These are phyloP conservation scores for Pseudomugil gertrudae DNA, from an alignment of 2,797 vertebrate species.

Conservation along the genomic window DNA sequence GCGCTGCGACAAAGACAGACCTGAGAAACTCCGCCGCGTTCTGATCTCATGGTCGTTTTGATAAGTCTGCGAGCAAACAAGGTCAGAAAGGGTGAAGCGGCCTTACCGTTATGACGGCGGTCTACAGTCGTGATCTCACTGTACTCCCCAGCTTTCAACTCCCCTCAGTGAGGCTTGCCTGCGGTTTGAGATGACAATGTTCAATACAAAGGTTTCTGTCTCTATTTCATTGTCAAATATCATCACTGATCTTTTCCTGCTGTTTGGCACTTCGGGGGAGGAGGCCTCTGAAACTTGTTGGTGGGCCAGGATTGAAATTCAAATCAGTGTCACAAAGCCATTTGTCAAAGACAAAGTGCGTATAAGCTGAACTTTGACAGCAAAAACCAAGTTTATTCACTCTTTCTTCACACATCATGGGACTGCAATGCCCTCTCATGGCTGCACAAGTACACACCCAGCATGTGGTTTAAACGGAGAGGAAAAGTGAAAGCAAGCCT, in stretches of 20 bases:
- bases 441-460: slow-evolving; percentile 54
- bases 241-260: slow-evolving; percentile 47
- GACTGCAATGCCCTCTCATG: slow-evolving; percentile 78
- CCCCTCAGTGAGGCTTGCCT: slow-evolving; percentile 56
- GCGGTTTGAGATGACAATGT: slow-evolving; percentile 63
- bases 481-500: slow-evolving; percentile 57
- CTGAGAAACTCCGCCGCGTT: slow-evolving; percentile 77
- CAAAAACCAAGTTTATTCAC: slow-evolving; percentile 54
- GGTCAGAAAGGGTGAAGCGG: slow-evolving; percentile 60
- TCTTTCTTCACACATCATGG: slow-evolving; percentile 60
- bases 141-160: slow-evolving; percentile 64
- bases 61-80: slow-evolving; percentile 64
- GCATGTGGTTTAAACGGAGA: slow-evolving; percentile 35
- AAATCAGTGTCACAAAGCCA: slow-evolving; percentile 45
- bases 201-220: slow-evolving; percentile 58
- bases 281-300: slow-evolving; percentile 53
- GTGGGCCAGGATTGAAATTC: slow-evolving; percentile 64
- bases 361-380: slow-evolving; percentile 63
- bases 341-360: slow-evolving; percentile 58
- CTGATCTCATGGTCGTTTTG: slow-evolving; percentile 82
- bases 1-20: slow-evolving; percentile 59
- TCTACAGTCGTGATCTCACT: slow-evolving; percentile 62
- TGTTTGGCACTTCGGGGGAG: slow-evolving; percentile 31
- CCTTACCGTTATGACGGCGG: slow-evolving; percentile 66
- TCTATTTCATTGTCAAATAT: slow-evolving; percentile 66